Conservation (phyloP, 2,888 invertebrate genomes). For the Lydus trimaculatus region DNA sequence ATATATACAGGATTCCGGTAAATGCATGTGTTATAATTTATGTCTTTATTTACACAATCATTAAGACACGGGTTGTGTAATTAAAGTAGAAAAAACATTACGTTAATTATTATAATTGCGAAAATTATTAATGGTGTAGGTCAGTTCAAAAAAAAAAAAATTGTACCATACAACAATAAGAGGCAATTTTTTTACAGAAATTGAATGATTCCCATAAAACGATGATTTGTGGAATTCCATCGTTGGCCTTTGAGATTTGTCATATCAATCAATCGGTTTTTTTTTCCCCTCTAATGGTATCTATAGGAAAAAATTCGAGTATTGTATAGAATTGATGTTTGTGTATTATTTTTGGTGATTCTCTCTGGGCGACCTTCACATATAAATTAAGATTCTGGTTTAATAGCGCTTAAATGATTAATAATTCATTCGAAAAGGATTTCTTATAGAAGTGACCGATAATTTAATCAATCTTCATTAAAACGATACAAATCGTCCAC, state of each 20-base stretch:
- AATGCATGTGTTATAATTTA: not conserved
- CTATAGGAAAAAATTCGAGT: not conserved
- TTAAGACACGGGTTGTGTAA: not conserved
- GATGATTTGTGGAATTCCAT: not conserved
- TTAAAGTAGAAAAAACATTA: not conserved
- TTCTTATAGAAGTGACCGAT: not conserved
- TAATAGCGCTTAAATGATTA: not conserved
- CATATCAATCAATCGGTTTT: not conserved
- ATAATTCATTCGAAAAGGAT: not conserved
- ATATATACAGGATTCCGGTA: not conserved
- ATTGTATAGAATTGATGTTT: not conserved
- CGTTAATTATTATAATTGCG: not conserved
- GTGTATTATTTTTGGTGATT: not conserved
- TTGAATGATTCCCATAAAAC: not conserved
- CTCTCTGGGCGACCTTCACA: constrained; percentile 5
- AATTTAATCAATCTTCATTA: not conserved
- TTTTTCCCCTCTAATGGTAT: too few species aligned
- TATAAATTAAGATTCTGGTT: not conserved
- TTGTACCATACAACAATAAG: not conserved
- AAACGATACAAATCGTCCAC: not conserved
- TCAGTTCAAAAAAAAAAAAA: not conserved
- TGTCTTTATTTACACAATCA: not conserved
- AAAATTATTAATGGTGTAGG: not conserved
- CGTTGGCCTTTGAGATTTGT: not conserved
- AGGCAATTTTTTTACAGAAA: not conserved